Evolutionary conservation across 2,113 vertebrate species (phyloP).

Genomic region (Rhinopomastus cyanomelas): DNA sequence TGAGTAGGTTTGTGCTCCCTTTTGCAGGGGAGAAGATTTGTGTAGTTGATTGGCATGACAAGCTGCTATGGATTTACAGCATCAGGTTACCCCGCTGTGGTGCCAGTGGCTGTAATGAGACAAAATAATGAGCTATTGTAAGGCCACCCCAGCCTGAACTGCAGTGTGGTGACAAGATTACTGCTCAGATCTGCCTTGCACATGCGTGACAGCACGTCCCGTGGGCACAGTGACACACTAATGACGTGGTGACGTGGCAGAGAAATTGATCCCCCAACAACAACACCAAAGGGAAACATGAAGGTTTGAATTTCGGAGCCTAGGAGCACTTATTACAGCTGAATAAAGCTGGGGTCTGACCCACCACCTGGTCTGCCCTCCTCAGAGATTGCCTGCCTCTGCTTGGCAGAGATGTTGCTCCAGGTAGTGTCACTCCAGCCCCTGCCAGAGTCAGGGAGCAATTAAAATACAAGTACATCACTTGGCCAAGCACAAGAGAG

Average conservation of each 20-base stretch:
- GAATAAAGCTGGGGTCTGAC: rapidly evolving
- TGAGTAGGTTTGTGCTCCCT: not conserved
- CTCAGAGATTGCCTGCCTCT: rapidly evolving
- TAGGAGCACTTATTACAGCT: rapidly evolving
- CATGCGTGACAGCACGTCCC: not conserved
- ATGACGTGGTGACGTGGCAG: rapidly evolving
- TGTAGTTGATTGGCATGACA: not conserved
- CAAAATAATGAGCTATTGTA: not conserved
- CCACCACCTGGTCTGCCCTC: rapidly evolving
- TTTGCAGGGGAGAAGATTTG: not conserved
- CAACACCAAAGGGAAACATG: rapidly evolving
- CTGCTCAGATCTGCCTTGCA: not conserved
- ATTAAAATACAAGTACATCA: rapidly evolving
- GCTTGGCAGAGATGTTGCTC: not conserved
- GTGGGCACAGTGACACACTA: not conserved
- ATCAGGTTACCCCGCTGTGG: not conserved
- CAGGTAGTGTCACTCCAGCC: not conserved
- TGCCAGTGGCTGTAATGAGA: not conserved
- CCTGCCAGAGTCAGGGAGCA: not conserved
- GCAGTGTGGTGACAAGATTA: not conserved
- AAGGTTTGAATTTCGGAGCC: not conserved
- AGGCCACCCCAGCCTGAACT: not conserved
- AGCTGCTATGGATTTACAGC: not conserved
- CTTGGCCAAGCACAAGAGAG: rapidly evolving
- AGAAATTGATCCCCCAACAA: not conserved